phyloP scores from a whole-genome alignment of 2,797 vertebrate species.

The Hipposideros larvatus region DNA sequence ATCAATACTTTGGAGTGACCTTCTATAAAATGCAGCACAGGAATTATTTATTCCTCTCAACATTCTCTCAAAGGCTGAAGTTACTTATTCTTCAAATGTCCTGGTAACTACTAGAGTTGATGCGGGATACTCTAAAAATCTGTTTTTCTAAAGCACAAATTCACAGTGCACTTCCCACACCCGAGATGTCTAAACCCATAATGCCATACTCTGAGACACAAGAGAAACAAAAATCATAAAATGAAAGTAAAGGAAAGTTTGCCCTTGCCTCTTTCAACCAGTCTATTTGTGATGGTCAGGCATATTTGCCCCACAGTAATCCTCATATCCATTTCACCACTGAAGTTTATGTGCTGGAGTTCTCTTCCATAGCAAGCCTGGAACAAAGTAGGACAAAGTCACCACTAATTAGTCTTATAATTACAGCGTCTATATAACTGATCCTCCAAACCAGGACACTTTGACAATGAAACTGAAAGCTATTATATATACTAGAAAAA shows the following conservation, averaged over 20 bases:
- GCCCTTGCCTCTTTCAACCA: neutral
- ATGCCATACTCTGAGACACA: neutral
- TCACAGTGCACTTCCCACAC: neutral
- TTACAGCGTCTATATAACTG: neutral
- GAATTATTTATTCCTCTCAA: slow-evolving; percentile 42
- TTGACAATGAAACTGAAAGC: neutral
- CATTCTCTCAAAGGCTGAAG: slow-evolving; percentile 48
- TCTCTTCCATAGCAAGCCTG: neutral
- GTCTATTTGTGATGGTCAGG: neutral
- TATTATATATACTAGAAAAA: neutral
- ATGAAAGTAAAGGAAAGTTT: neutral
- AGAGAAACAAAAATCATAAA: neutral
- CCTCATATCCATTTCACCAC: neutral
- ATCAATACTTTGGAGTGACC: neutral
- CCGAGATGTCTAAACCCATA: neutral
- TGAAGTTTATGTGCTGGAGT: neutral
- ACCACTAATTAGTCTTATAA: neutral
- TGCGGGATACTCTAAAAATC: neutral
- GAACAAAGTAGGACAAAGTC: neutral
- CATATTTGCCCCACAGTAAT: neutral
- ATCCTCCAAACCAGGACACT: neutral
- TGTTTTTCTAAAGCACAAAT: slow-evolving; percentile 26
- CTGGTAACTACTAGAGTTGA: neutral
- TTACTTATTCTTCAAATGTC: slow-evolving; percentile 31
- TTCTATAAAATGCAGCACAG: slow-evolving; percentile 42